These are phyloP conservation scores for Aviceda subcristata DNA, from an alignment of 2,113 vertebrate genomes.

Conservation along the genomic window DNA sequence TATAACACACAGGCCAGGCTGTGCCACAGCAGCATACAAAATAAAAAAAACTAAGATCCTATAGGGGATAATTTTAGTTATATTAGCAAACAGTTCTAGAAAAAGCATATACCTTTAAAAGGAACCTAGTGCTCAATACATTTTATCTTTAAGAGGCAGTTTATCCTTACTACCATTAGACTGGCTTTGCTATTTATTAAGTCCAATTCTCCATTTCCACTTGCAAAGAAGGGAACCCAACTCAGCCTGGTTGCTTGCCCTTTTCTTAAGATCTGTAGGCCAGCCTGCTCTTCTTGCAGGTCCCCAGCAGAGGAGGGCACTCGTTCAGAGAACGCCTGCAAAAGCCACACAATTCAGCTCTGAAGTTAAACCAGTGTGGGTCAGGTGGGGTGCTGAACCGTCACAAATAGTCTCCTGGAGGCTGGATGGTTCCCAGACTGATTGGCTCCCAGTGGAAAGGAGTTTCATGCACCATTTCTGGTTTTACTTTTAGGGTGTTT, in stretches of 20 bases:
- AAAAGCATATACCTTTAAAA: background rate
- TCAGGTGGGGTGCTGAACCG: background rate
- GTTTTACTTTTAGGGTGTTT: background rate
- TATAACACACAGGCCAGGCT: background rate
- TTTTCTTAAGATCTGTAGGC: background rate
- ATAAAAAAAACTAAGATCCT: background rate
- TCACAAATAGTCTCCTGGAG: background rate
- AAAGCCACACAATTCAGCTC: background rate
- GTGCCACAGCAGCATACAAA: background rate
- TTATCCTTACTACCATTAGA: background rate
- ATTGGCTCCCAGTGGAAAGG: slow-evolving; percentile 29
- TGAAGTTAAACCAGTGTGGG: background rate
- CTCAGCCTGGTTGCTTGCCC: background rate
- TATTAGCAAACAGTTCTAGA: background rate
- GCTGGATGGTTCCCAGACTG: background rate
- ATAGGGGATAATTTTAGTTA: background rate
- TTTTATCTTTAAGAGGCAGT: background rate
- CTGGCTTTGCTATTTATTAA: background rate
- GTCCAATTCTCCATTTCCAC: background rate
- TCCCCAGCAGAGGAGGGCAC: background rate
- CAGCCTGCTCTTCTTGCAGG: background rate
- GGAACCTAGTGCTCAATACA: background rate
- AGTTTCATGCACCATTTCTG: background rate
- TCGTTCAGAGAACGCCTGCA: background rate
- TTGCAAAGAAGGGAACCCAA: background rate